Conservation (phyloP, 2,888 invertebrate genomes). For the Tenthredo mesomela region DNA sequence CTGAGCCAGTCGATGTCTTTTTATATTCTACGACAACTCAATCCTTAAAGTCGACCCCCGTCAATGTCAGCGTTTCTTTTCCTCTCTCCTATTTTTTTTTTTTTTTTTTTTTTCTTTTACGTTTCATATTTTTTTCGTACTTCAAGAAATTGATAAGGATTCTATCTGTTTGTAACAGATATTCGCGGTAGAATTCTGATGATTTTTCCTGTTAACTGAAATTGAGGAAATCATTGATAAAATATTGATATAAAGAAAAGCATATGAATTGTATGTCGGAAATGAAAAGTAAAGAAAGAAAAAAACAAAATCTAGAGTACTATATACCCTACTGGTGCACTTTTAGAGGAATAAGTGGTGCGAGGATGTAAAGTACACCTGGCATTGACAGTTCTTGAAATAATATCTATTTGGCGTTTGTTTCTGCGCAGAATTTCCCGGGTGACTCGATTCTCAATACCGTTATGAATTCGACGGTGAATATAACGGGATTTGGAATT, state of each 20-base stretch:
- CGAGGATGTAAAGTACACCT: not conserved
- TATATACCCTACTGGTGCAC: not conserved
- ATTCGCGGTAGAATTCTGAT: not conserved
- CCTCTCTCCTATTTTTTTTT: not conserved
- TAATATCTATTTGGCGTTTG: conserved; percentile 8
- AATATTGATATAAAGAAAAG: not conserved
- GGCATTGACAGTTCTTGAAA: conserved; percentile 24
- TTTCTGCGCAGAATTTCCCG: conserved; percentile 65
- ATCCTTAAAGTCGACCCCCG: conserved; percentile 28
- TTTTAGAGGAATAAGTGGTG: not conserved
- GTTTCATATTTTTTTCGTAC: not conserved
- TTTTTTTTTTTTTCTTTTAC: not conserved
- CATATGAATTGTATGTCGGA: not conserved
- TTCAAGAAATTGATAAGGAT: not conserved
- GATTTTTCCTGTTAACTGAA: not conserved
- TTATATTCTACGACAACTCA: conserved; percentile 23
- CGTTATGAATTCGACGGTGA: conserved; percentile 65
- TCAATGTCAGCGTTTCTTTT: conserved; percentile 37
- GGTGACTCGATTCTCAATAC: conserved; percentile 61
- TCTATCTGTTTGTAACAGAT: not conserved
- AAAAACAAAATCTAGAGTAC: not conserved
- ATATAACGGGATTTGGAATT: conserved; percentile 70
- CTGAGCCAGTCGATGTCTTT: conserved; percentile 35
- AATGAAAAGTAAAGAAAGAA: not conserved
- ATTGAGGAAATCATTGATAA: not conserved